Base-by-base conservation (phyloP, 2,113 vertebrate genomes). In the Oxygymnocypris stewartii region DNA sequence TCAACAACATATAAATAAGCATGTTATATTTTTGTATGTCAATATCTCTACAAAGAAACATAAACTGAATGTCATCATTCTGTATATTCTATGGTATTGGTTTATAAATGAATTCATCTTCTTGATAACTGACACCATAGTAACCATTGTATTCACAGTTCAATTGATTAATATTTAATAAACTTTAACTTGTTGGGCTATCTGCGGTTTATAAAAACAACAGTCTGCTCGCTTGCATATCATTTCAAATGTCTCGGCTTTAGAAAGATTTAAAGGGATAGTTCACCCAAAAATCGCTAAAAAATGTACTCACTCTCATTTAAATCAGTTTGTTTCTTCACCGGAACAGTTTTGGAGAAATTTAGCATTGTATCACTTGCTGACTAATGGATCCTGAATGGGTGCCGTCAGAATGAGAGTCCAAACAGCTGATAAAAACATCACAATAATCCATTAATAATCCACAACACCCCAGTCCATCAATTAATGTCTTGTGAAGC, bases 21-120 rank as follows among this genome's bases (percentile, higher is more conserved):
- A 31, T 35, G 69, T 37, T 84, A 54, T 85, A 88, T 87, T 90
- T 88, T 87, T 88, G 49, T 88, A 79, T 79, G 25, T 79, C 59
- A 37, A 74, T 81, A 63, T 79, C 13, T 82, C 74, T 59, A 0
- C 51, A 75, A 73, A 42, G 31, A 40, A 63, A 44, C 20, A 40
- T 65, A 23, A 73, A 44, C 63, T 8, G 25, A 11, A 16, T 82
- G 42, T 49, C 59, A 35, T 51, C 28, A n/a, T 82, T 69, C 40
- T 82, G 80, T 71, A 82, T 18, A 71, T 82, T 71, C 47, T 16
- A 79, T 31, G 59, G 18, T 12, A 2, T 74, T 82, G 51, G 74
- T 87, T 87, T 87, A 57, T 44, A 7, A 37, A 57, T 69, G 10
- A 57, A 65, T 59, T 83, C 35, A 51, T 77, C 14, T 84, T 81